Evolutionary conservation across 2,888 invertebrate species (phyloP), one percentile per base, ranked within the genome.

Genomic region (Phania funesta): DNA sequence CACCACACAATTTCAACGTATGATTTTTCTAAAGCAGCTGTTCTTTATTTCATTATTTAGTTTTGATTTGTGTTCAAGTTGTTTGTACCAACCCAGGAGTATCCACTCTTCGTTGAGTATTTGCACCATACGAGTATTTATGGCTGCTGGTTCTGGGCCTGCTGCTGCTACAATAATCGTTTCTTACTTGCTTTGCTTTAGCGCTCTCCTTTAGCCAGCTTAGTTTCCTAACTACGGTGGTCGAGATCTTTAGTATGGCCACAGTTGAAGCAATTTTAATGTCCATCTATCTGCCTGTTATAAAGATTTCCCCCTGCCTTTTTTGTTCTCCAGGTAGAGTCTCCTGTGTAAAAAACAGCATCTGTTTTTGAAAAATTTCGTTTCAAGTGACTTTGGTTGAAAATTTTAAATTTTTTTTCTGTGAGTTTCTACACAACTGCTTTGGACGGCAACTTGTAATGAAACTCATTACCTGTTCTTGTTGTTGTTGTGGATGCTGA

Each of bases 1-100:
- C n/a, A 50, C 48, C 56, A 64, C 54, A 16, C 22, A 24, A 16
- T 20, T 52, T 3, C 41, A 35, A 35, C 24, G 44, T 52, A 54
- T 54, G 26, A 44, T 38, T 68, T 74, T 50, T 46, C 52, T 32
- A 64, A 65, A 78, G 82, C 82, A 82, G 82, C 78, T 82, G 82
- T 75, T 82, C 58, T 44, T 22, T 60, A 65, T 11, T 58, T 48
- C 41, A 41, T 54, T 64, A 29, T 54, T 74, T 20, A 73, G 32
- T 29, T 16, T 41, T 50, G 44, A 38, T 48, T 50, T 50, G 2
- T 24, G 38, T 41, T n/a, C n/a, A 46, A 46, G 22, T 60, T 46
- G 60, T 54, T 20, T 56, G 48, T 44, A 52, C 1, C 68, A 44
- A 32, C 11, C 11, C 29, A 18, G 29, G 16, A 29, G 41, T 32